Conservation (phyloP, 2,113 vertebrate genomes). For the Serinus canaria region DNA sequence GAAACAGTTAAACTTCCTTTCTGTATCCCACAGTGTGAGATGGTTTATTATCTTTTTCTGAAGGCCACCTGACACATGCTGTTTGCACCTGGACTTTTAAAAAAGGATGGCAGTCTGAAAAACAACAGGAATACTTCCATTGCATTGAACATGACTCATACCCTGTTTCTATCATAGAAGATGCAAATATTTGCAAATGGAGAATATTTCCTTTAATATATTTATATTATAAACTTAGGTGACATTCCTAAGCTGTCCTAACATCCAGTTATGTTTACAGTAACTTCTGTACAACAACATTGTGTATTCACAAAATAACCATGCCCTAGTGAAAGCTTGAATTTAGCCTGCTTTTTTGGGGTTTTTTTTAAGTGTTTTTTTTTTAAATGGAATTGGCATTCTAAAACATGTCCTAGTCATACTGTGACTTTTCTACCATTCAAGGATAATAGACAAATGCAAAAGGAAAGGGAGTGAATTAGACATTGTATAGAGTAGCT, state of each 20-base stretch:
- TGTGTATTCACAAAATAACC: not conserved
- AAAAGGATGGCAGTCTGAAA: not conserved
- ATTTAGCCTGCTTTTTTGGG: not conserved
- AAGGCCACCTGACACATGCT: not conserved
- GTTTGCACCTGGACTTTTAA: not conserved
- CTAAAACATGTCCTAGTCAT: not conserved
- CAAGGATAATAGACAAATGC: not conserved
- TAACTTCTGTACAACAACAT: not conserved
- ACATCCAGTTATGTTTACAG: not conserved
- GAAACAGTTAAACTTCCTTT: not conserved
- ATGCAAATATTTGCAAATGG: conserved; percentile 13
- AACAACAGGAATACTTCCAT: not conserved
- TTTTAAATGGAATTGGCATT: not conserved
- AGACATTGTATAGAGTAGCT: not conserved
- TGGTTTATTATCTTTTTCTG: not conserved
- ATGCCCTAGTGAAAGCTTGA: not conserved
- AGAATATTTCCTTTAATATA: conserved; percentile 40
- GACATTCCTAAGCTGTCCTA: not conserved
- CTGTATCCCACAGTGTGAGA: not conserved
- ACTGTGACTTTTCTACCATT: not conserved
- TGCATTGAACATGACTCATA: not conserved
- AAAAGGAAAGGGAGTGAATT: not conserved
- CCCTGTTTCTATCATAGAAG: not conserved
- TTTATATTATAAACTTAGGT: not conserved
- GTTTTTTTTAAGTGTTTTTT: not conserved